Evolutionary conservation across 2,888 invertebrate genomes (phyloP).

Genomic region (Atherix ibis): DNA sequence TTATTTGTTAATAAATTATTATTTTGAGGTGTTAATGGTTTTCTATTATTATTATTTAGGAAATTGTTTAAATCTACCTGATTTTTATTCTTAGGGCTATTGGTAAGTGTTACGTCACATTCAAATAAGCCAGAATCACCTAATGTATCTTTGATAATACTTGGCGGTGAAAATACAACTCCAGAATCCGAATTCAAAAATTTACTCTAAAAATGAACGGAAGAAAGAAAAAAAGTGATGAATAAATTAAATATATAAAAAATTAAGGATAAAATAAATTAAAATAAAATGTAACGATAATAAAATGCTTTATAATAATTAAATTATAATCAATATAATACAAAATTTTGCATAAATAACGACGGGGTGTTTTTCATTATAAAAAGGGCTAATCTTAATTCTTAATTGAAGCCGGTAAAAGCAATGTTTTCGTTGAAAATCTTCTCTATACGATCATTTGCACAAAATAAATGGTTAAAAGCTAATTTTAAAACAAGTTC

Average conservation of each 20-base stretch:
- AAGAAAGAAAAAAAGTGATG: neutral
- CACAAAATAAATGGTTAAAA: too few species aligned
- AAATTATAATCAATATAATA: too few species aligned
- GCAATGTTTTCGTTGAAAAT: too few species aligned
- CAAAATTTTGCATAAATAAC: too few species aligned
- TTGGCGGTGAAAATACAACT: slow-evolving; percentile 69
- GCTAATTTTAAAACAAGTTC: too few species aligned
- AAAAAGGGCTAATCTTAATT: slow-evolving; percentile 6
- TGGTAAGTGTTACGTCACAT: slow-evolving; percentile 15
- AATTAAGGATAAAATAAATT: slow-evolving; percentile 3
- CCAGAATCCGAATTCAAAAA: slow-evolving; percentile 62
- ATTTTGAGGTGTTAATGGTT: too few species aligned
- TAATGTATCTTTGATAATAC: slow-evolving; percentile 69
- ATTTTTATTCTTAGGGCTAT: slow-evolving; percentile 23
- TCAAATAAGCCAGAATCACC: slow-evolving; percentile 26
- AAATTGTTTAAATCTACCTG: slow-evolving; percentile 10
- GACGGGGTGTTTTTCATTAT: too few species aligned
- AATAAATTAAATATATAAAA: neutral
- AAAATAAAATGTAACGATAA: too few species aligned
- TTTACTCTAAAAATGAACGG: slow-evolving; percentile 54
- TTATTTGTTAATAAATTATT: too few species aligned
- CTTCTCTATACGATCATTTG: too few species aligned
- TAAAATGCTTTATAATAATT: too few species aligned
- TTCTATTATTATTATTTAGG: neutral
- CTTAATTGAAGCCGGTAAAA: neutral